Base-by-base conservation (phyloP, 2,113 vertebrate genomes). In the Halcyon senegalensis region DNA sequence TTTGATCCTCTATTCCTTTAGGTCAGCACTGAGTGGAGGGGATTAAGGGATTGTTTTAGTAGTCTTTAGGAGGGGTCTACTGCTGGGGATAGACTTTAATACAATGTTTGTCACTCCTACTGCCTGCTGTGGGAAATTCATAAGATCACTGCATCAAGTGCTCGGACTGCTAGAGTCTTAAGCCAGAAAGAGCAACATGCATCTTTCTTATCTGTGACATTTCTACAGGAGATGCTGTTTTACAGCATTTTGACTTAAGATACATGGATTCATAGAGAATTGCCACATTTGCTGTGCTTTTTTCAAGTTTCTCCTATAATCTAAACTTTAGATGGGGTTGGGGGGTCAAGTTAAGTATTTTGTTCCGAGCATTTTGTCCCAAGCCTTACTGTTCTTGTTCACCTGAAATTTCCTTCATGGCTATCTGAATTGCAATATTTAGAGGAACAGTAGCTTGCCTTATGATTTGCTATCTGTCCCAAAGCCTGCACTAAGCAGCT, bases 41-140 rank as follows among this genome's bases (percentile, higher is more conserved):
- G 75, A 96, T 97, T 91, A 97, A 97, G 74, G 84, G 90, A 95
- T 78, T 84, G 75, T 24, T 95, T 95, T 46, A 67, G 56, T 43
- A 59, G 85, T 86, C 68, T 35, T 21, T 70, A 16, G 1, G 21
- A 91, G 64, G 79, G 91, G 79, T 95, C 60, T 33, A 9, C 48
- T 87, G 88, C 73, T 68, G 84, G 69, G 44, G 18, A 43, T 10
- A 76, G 89, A 76, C 88, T 77, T 51, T 39, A 72, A 67, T 80
- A 19, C 79, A 94, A 90, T 94, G 76, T 81, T 89, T 89, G 73
- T 59, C 89, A 73, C 66, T 90, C 76, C 59, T 39, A 17, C n/a
- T 51, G 89, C 73, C 63, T 89, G 44, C 63, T 39, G 51, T 41
- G 59, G 93, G 90, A 89, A 94, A 93, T 73, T 89, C 67, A 14